Conservation (phyloP, 1,140 invertebrate species). For the Trachelipus rathkii region DNA sequence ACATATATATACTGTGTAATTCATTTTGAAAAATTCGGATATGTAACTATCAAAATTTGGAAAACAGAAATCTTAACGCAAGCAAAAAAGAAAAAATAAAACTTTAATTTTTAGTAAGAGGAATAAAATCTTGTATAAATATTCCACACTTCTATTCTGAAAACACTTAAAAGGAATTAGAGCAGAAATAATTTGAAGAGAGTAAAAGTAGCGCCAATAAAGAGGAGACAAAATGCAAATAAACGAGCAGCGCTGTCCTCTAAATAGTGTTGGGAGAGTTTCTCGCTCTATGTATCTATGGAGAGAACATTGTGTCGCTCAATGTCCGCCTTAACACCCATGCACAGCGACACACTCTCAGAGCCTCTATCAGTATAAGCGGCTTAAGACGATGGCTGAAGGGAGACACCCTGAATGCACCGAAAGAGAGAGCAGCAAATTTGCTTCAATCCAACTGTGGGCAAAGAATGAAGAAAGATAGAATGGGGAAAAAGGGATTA, state of each 20-base stretch:
- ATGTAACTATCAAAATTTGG: no score
- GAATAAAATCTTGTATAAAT: neutral
- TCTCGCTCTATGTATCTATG: no score
- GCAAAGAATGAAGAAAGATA: neutral
- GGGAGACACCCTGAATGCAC: neutral
- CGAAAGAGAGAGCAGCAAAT: neutral
- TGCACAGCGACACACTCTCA: neutral
- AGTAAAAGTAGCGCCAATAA: slow-evolving; percentile 1
- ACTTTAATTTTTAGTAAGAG: no score
- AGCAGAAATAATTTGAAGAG: neutral
- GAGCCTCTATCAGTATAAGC: slow-evolving; percentile 3
- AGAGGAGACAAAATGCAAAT: slow-evolving; percentile 3
- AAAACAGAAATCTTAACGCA: no score
- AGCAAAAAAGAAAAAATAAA: no score
- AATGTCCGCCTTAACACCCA: neutral
- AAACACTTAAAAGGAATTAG: slow-evolving; percentile 1
- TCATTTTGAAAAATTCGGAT: no score
- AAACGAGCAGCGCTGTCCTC: neutral
- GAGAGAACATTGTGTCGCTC: neutral
- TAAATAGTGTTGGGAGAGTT: neutral
- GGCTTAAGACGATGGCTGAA: neutral
- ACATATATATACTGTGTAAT: no score
- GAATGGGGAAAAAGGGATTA: neutral
- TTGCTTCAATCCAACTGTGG: neutral
- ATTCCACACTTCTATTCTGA: neutral